phyloP scores from a whole-genome alignment of 64 coral and sea anemone genomes.

The Cladopsammia gracilis region DNA sequence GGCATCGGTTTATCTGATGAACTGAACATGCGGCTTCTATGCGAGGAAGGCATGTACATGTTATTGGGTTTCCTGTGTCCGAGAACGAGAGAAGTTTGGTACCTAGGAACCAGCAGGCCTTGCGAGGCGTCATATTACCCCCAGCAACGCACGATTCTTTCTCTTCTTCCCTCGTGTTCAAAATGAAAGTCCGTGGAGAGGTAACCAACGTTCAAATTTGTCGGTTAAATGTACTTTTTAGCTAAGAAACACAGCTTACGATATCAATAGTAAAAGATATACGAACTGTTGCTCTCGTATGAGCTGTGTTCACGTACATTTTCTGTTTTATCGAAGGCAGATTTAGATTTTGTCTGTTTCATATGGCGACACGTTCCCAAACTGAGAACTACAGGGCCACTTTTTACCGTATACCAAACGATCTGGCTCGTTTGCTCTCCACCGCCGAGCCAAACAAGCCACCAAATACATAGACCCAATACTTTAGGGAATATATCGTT shows the following conservation, averaged over 20 bases:
- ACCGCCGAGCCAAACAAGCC: too few species aligned
- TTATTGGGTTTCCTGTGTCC: too few species aligned
- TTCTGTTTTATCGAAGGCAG: neutral
- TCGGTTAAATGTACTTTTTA: neutral
- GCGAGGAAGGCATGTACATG: too few species aligned
- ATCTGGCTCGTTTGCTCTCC: too few species aligned
- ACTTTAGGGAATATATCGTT: too few species aligned
- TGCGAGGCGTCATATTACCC: conserved; percentile 59
- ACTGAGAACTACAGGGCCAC: too few species aligned
- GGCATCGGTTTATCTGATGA: too few species aligned
- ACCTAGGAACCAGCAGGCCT: neutral
- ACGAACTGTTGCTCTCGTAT: neutral
- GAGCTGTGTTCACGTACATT: neutral
- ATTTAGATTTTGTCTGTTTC: neutral
- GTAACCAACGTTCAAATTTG: conserved; percentile 48
- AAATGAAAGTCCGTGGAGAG: conserved; percentile 95
- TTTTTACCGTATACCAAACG: too few species aligned
- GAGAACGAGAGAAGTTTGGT: neutral
- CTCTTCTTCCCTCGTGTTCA: conserved; percentile 90
- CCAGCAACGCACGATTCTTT: conserved; percentile 59
- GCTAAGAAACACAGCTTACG: neutral
- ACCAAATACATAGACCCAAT: too few species aligned
- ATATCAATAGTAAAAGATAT: neutral
- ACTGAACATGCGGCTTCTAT: too few species aligned
- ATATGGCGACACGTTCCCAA: neutral